A percentile compares a stretch with the other conserved stretches of the same genome.
These are phyloP conservation scores for Syndactyla subalaris DNA, from an alignment of 2,797 vertebrate species.

Conservation along the genomic window DNA sequence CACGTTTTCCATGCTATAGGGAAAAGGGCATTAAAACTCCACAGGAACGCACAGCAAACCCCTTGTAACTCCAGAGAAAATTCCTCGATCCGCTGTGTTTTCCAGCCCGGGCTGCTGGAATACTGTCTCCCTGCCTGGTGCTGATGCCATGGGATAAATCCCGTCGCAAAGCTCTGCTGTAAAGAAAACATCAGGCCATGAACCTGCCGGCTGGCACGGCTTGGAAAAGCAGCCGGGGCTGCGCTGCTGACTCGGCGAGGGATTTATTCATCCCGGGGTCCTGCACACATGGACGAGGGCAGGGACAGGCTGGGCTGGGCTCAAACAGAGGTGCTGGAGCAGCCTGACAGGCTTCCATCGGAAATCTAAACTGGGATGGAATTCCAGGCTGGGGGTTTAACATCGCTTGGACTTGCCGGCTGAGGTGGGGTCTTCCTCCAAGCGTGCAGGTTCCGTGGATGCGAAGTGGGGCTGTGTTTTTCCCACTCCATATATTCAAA, in stretches of 20 bases:
- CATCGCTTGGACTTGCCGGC: not conserved
- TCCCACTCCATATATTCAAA: rapidly evolving
- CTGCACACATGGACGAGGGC: not conserved
- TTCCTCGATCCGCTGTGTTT: rapidly evolving
- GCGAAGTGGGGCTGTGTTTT: rapidly evolving
- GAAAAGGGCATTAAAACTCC: not conserved
- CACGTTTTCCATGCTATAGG: not conserved
- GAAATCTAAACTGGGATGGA: not conserved
- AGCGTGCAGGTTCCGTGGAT: rapidly evolving
- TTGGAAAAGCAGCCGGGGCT: not conserved
- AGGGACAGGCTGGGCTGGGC: not conserved
- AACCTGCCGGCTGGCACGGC: not conserved
- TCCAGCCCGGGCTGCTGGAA: not conserved
- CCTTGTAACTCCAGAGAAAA: not conserved
- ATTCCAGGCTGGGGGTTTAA: not conserved
- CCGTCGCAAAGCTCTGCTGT: rapidly evolving
- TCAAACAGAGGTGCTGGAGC: not conserved
- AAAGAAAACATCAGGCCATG: not conserved
- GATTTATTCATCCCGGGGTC: not conserved
- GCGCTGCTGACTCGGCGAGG: slow-evolving; percentile 4
- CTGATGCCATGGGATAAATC: not conserved
- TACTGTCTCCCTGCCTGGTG: not conserved
- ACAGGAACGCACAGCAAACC: rapidly evolving
- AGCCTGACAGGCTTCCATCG: rapidly evolving
- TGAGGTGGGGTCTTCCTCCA: not conserved